Conservation (phyloP, 2,113 vertebrate genomes). For the Tinamus guttatus region DNA sequence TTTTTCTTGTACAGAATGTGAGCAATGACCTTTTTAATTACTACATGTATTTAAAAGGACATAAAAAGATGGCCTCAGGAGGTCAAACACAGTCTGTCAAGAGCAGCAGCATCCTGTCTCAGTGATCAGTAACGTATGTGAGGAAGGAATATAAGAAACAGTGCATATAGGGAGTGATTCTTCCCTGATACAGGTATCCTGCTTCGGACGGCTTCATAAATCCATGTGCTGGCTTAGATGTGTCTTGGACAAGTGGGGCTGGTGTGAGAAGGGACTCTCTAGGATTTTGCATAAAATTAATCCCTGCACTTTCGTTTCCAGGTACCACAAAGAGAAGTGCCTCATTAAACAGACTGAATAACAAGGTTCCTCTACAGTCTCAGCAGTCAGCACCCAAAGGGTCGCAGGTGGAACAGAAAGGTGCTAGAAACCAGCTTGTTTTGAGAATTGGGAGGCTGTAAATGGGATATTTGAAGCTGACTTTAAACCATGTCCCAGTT, state of each 20-base stretch:
- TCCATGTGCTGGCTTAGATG: neutral
- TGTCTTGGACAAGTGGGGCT: neutral
- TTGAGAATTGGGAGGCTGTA: neutral
- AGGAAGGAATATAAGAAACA: neutral
- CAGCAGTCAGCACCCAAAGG: constrained; percentile 83
- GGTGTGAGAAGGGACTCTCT: constrained; percentile 2
- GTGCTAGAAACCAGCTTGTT: constrained; percentile 76
- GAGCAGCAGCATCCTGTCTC: neutral
- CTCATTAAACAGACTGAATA: constrained; percentile 90
- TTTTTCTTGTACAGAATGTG: neutral
- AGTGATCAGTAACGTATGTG: neutral
- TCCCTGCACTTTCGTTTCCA: constrained; percentile 79
- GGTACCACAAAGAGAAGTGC: constrained; percentile 87
- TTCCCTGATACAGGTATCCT: constrained; percentile 35
- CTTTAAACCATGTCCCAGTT: neutral
- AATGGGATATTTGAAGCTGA: neutral
- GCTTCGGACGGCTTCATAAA: neutral
- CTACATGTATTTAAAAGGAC: neutral
- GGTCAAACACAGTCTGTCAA: neutral
- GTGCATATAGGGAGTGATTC: neutral
- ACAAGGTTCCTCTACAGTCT: constrained; percentile 82
- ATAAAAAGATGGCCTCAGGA: neutral
- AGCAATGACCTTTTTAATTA: neutral
- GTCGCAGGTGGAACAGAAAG: constrained; percentile 86
- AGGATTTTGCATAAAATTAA: constrained; percentile 22